Base-by-base conservation (phyloP, 2,888 invertebrate genomes). In the Malthinus flaveolus region DNA sequence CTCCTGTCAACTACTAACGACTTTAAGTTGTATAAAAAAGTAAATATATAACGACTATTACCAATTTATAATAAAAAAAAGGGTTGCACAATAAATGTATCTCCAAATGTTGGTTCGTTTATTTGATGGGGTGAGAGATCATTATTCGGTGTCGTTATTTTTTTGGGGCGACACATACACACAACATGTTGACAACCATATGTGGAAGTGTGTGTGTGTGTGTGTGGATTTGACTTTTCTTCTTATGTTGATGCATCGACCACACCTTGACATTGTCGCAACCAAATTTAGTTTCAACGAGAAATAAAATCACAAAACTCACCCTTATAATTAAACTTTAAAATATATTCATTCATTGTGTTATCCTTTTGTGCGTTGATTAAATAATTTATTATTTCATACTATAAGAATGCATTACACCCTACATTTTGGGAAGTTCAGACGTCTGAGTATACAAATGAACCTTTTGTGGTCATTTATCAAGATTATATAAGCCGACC, bases 201-300 rank as follows among this genome's bases (percentile, higher is more conserved):
- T 51, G 59, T 55, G 44, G 36, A 23, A 3, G 23, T 23, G n/a
- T n/a, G n/a, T n/a, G n/a, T n/a, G n/a, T n/a, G n/a, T n/a, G n/a
- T n/a, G n/a, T n/a, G n/a, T 11, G 12, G 59, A 44, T 61, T 55
- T 54, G 56, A 49, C 23, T 23, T 23, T 55, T 61, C 61, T 49
- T 60, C 61, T 58, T 61, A 45, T 55, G 56, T 54, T 55, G 52
- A 49, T 39, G 54, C 53, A 55, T 52, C 53, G 48, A 45, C 59
- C 64, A 61, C 64, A 64, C 64, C 64, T 64, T 59, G 59, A 61
- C 54, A 55, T 55, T 59, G 54, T 49, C 37, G 44, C 54, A 50
- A 37, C 50, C 7, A 39, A 59, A 59, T 49, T 53, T 53, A 49
- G 49, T 11, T 31, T 10, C 4, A 15, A 42, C 39, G 13, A 15